Evolutionary conservation across 2,888 invertebrate species (phyloP), one percentile per base, ranked within the genome.

Genomic region (Sarcophaga carnaria): DNA sequence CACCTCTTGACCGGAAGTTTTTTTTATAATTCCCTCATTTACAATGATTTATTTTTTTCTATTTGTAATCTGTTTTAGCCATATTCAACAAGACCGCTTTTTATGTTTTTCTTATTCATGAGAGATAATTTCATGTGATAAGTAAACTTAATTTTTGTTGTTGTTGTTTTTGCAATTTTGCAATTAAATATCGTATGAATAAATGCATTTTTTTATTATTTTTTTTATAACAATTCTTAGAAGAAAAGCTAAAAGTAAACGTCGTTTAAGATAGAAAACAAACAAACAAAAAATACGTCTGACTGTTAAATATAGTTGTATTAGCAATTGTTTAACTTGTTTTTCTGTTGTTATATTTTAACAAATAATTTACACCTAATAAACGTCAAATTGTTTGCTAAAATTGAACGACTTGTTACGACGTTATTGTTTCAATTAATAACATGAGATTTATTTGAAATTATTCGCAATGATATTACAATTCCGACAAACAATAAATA

Each of bases 331-430:
- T n/a, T 71, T 54, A 22, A 20, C 49, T 49, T 49, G 59, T 64
- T 80, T 59, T 76, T 25, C 45, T 59, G 69, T 70, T n/a, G 11
- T 45, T 47, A 6, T 54, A 47, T 64, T 76, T 74, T 64, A 74
- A 81, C 67, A 37, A 66, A 49, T 66, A 82, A 82, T 80, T 86
- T 79, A 49, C 78, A 82, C 82, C 71, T 71, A 66, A 86, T 82
- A 79, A 82, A 75, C 62, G 66, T 75, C 72, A 63, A 72, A 14
- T 72, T 54, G 27, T 70, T 70, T 1, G 66, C 62, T 60, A 60
- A 6, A 79, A 79, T 45, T 70, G 14, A 54, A 14, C 72, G 67
- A 67, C 17, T 37, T 80, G 54, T 54, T 54, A 85, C 66, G 47
- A 85, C 71, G 71, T 76, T 66, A 78, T 66, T 79, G n/a, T 70